phyloP scores from a whole-genome alignment of 2,888 invertebrate species.

The Nymphalis c-album region DNA sequence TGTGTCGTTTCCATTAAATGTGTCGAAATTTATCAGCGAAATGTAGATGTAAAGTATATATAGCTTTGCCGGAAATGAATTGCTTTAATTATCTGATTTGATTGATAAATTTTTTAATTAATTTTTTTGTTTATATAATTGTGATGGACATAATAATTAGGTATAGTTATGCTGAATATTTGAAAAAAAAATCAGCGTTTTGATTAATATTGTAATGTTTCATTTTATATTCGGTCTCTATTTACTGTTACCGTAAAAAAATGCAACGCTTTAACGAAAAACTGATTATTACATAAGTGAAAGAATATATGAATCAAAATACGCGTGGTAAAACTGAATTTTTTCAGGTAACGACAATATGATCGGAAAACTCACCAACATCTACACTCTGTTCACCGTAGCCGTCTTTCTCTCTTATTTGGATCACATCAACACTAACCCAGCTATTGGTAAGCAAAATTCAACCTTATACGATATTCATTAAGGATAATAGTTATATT shows the following conservation, averaged over 20 bases:
- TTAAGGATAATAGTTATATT: not conserved
- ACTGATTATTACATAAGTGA: not conserved
- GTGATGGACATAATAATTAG: slow-evolving; percentile 4
- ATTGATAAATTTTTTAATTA: not conserved
- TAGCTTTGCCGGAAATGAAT: slow-evolving; percentile 10
- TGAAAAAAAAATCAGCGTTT: not conserved
- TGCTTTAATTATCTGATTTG: slow-evolving; percentile 3
- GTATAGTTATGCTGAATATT: slow-evolving; percentile 4
- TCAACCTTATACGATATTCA: not conserved
- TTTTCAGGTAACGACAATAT: slow-evolving; percentile 52
- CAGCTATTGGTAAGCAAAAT: slow-evolving; percentile 68
- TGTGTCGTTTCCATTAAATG: slow-evolving; percentile 16
- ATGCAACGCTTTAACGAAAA: not conserved
- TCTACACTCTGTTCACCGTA: slow-evolving; percentile 52
- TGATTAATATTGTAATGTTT: not conserved
- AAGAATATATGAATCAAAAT: not conserved
- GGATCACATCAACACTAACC: slow-evolving; percentile 55
- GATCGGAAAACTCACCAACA: slow-evolving; percentile 60
- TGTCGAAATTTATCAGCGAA: slow-evolving; percentile 6
- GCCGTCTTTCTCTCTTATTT: slow-evolving; percentile 53
- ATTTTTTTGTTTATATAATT: not conserved
- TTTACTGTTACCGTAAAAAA: not conserved
- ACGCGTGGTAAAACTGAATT: not conserved
- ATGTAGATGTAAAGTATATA: slow-evolving; percentile 4
- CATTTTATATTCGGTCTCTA: not conserved